Evolutionary conservation across 2,797 vertebrate species (phyloP), one percentile per base, ranked within the genome.

Genomic region (Furcifer pardalis): DNA sequence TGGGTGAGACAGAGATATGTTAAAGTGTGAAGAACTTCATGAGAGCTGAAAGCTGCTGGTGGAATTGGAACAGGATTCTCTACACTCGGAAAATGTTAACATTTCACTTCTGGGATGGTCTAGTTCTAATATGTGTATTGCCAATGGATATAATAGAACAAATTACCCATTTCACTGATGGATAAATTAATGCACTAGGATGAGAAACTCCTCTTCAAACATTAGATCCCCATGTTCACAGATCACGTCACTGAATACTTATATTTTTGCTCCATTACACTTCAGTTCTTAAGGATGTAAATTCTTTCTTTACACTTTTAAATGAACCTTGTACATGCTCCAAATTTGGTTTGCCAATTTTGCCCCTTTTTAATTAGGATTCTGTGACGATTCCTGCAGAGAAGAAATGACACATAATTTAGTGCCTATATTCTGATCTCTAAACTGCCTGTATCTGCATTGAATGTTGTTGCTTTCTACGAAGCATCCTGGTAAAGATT

Each of bases 111-210:
- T 77, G 72, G 35, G 75, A 89, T 78, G 60, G 73, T 0, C 30
- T n/a, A 9, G 9, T 12, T 8, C 85, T 37, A 80, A 44, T 76
- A 69, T 30, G 7, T 52, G 6, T 73, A 87, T 46, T 0, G 0
- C 74, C 12, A 77, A 82, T 23, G 79, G 0, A 84, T 86, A 82
- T 44, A 78, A 32, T 10, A 62, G 30, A 90, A 84, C 0, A 0
- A 5, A 30, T 32, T 56, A 78, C 12, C 35, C 9, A n/a, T 44
- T 78, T 84, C 56, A 63, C n/a, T 46, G 72, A 19, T 72, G 9
- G 40, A 71, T 60, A 78, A 59, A 46, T 42, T 62, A 79, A 72
- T 60, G 32, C 27, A 40, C 35, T 59, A 35, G 13, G 60, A 79
- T 40, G 25, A 17, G 10, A 52, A 79, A 72, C n/a, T 65, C 27